These are phyloP conservation scores for Talpa occidentalis DNA, from an alignment of 2,113 vertebrate species.

Conservation along the genomic window DNA sequence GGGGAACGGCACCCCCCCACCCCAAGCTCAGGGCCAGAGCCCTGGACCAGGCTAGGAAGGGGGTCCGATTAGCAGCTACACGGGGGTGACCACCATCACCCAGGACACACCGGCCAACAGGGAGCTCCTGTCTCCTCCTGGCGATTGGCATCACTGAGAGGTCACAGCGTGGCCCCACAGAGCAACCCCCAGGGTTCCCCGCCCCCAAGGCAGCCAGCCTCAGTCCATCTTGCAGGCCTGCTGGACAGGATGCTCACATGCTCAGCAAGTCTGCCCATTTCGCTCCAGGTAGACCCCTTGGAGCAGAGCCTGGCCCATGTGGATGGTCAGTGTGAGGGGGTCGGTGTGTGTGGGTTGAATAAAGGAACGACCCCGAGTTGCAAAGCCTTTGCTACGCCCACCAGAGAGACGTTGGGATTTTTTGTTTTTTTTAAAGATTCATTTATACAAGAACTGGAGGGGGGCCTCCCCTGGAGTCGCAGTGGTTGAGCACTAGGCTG, in stretches of 20 bases:
- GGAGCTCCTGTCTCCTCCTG: not conserved
- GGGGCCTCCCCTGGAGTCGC: no score
- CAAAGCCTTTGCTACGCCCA: not conserved
- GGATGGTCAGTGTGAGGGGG: no score
- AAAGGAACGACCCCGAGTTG: rapidly evolving
- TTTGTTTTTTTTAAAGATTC: no score
- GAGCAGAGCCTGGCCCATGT: rapidly evolving
- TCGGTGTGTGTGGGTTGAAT: no score
- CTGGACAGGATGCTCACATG: rapidly evolving
- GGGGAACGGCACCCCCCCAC: rapidly evolving
- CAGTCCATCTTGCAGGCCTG: rapidly evolving
- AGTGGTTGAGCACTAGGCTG: no score
- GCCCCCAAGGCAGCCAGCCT: not conserved
- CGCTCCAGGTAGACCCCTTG: rapidly evolving
- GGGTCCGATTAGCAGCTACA: rapidly evolving
- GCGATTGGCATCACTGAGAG: rapidly evolving
- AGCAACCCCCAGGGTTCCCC: not conserved
- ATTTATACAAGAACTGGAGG: no score
- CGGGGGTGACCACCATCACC: rapidly evolving
- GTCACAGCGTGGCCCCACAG: not conserved
- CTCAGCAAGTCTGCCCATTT: rapidly evolving
- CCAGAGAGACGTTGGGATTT: rapidly evolving
- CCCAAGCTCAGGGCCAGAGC: rapidly evolving
- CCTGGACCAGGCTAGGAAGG: no score
- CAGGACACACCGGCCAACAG: rapidly evolving